Base-by-base conservation (phyloP, 2,797 vertebrate genomes). In the Prionace glauca region DNA sequence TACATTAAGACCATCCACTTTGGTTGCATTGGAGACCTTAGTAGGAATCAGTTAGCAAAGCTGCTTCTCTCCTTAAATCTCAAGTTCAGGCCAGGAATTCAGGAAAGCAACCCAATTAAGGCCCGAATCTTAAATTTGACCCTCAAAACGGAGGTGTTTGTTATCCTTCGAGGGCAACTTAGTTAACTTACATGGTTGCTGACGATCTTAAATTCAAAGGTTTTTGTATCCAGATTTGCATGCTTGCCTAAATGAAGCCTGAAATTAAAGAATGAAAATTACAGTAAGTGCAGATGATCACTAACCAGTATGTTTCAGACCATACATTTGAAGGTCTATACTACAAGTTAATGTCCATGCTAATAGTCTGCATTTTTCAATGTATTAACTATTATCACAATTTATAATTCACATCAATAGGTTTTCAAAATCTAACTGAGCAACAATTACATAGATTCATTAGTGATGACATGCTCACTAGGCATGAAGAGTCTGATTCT, bases 131-230 rank as follows among this genome's bases (percentile, higher is more conserved):
- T 4, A 50, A 50, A 95, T 18, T 60, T 56, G 77, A 72, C 41
- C 2, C 41, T 74, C 41, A 77, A 77, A 41, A 32, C n/a, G 36
- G 69, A 95, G 10, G 18, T 0, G 22, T 67, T 22, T 93, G 24
- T 74, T 41, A 9, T 72, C 29, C n/a, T 24, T 36, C 3, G 65
- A 69, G 41, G 4, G 12, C 62, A 94, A 60, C 16, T 74, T 74
- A 22, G 26, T 50, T 74, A 96, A 98, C 98, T 98, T 97, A 99
- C 99, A 91, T 97, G 98, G 96, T 99, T 99, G 97, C 98, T 98
- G 97, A 98, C 98, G 96, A 99, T 98, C 96, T 98, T 98, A 97
- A 99, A 99, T 98, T 99, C 99, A 86, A 99, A 97, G 90, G 99
- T 99, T 96, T 97, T 98, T 96, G 98, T 97, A 97, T 98, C 98